Evolutionary conservation across 2,888 invertebrate genomes (phyloP), one percentile per base, ranked within the genome.

Genomic region (Blera fallax): DNA sequence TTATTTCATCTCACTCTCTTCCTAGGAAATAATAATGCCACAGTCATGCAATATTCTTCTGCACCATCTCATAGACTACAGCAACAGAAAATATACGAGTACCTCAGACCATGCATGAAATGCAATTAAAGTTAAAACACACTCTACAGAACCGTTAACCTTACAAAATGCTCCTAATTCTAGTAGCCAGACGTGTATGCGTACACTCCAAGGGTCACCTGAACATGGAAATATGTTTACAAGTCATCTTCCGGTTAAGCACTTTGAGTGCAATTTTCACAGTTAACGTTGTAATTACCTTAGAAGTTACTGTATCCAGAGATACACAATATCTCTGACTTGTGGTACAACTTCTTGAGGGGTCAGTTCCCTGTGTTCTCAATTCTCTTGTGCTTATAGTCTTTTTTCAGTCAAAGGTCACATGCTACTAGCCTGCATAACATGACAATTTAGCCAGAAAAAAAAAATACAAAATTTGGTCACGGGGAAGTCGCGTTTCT

Each of bases 1-100:
- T 81, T 81, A 80, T 84, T 84, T 70, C 80, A 80, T 80, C 80
- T 70, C 70, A 84, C 84, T 84, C 80, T 80, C 69, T 80, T 84
- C 84, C 74, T 80, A 80, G 84, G 45, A 84, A 84, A 80, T 80
- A 79, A 73, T 73, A 72, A 65, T 52, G 65, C 50, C 45, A 24
- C 50, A 64, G 73, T 83, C 78, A 73, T 83, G 82, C 82, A 83
- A 83, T 83, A 67, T 73, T 62, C 43, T 11, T 45, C 37, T 34
- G 18, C 7, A n/a, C 27, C n/a, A 37, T 1, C 3, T n/a, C 14
- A 14, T 32, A n/a, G 14, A 5, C 2, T 8, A 2, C 3, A 67
- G 16, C 6, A 21, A 34, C 34, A 65, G 27, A 24, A 72, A 60
- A 40, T 54, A 18, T 74, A 60, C 69, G 50, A 40, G 58, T 54